phyloP scores from a whole-genome alignment of 2,797 vertebrate species.

The Chaetodon trifasciatus region DNA sequence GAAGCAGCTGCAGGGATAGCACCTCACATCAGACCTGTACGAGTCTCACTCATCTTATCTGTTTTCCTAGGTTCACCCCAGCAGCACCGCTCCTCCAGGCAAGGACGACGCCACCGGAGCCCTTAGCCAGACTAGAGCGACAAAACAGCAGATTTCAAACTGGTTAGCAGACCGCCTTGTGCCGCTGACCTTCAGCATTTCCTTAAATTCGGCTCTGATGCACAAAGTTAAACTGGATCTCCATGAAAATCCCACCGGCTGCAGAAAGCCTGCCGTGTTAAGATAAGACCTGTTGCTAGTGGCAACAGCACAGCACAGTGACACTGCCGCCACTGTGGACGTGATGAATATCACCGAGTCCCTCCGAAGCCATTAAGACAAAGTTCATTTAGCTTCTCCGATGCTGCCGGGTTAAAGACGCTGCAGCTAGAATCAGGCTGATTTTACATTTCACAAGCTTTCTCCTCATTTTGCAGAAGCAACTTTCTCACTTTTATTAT shows the following conservation, averaged over 20 bases:
- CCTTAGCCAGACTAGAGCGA: conserved; percentile 54
- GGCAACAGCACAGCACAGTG: conserved; percentile 68
- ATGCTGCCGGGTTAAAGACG: conserved; percentile 13
- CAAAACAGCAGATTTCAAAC: conserved; percentile 26
- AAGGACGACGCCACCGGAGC: conserved; percentile 46
- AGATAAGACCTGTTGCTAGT: conserved; percentile 73
- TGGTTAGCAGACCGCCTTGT: background rate
- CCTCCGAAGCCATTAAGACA: conserved; percentile 13
- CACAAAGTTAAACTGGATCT: conserved; percentile 24
- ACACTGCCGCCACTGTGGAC: conserved; percentile 53
- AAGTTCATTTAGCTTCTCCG: conserved; percentile 6
- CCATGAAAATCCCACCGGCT: conserved; percentile 23
- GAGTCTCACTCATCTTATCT: conserved; percentile 76
- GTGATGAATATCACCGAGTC: conserved; percentile 39
- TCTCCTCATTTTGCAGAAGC: background rate
- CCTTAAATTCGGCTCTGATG: conserved; percentile 33
- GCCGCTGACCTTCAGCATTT: conserved; percentile 6
- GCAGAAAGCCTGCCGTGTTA: conserved; percentile 42
- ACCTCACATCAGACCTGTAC: conserved; percentile 32
- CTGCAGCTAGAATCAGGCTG: background rate
- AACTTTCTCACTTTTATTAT: conserved; percentile 14
- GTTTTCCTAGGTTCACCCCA: conserved; percentile 80
- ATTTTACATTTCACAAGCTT: background rate
- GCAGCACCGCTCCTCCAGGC: conserved; percentile 65
- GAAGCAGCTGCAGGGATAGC: conserved; percentile 19